These are phyloP conservation scores for Plagiodera versicolora DNA, from an alignment of 2,888 invertebrate genomes.

Conservation along the genomic window DNA sequence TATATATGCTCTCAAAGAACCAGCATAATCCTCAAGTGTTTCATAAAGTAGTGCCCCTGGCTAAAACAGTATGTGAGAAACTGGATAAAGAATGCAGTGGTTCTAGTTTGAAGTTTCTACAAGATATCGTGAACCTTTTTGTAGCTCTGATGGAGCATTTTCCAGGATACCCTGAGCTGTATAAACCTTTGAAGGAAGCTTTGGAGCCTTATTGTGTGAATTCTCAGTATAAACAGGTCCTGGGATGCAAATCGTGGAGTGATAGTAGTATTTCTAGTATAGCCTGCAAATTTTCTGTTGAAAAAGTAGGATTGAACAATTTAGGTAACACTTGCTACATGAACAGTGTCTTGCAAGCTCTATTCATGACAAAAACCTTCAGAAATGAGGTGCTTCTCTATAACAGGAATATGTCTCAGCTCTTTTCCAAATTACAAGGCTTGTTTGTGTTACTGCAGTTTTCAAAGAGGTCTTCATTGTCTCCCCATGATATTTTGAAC, in stretches of 20 bases:
- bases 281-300: slow-evolving; percentile 43
- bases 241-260: slow-evolving; percentile 52
- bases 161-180: slow-evolving; percentile 44
- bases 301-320: slow-evolving; percentile 76
- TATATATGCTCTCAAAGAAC: slow-evolving; percentile 65
- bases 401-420: slow-evolving; percentile 61
- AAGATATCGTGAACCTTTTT: slow-evolving; percentile 64
- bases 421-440: slow-evolving; percentile 65
- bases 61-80: slow-evolving; percentile 55
- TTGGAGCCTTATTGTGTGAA: slow-evolving; percentile 47
- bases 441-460: slow-evolving; percentile 74
- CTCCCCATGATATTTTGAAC: slow-evolving; percentile 71
- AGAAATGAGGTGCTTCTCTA: slow-evolving; percentile 66
- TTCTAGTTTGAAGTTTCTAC: slow-evolving; percentile 54
- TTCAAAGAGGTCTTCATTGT: slow-evolving; percentile 66
- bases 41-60: slow-evolving; percentile 61
- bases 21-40: slow-evolving; percentile 59
- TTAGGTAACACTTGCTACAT: slow-evolving; percentile 88
- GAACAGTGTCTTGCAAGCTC: slow-evolving; percentile 84
- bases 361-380: slow-evolving; percentile 80
- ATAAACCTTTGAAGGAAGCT: slow-evolving; percentile 47
- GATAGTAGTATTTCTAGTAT: slow-evolving; percentile 40
- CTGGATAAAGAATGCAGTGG: slow-evolving; percentile 64
- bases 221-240: slow-evolving; percentile 43
- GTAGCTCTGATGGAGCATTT: slow-evolving; percentile 59